phyloP scores from a whole-genome alignment of 53 echinoderm and acorn worm species.

The Henricia sp. region DNA sequence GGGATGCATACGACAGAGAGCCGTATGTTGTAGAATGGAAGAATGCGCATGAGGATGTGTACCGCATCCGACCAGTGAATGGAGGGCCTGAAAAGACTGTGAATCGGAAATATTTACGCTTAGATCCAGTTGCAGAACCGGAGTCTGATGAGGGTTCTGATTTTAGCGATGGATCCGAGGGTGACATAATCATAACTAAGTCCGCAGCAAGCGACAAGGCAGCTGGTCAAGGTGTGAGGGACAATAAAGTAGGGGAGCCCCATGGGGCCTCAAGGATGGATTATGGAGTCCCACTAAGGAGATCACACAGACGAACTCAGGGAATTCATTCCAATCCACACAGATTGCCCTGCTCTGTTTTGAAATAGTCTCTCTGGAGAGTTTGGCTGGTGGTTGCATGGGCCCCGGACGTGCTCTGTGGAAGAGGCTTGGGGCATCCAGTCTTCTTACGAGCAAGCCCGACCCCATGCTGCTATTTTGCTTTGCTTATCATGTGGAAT shows the following conservation, averaged over 20 bases:
- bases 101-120: constrained; percentile 8
- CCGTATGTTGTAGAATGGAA: neutral
- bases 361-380: neutral
- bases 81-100: constrained; percentile 1
- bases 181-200: neutral
- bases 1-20: neutral
- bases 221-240: neutral
- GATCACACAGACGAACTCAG: neutral
- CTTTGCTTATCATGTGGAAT: neutral
- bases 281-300: neutral
- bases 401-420: neutral
- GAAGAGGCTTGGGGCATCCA: constrained; percentile 37
- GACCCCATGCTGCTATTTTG: neutral
- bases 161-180: neutral
- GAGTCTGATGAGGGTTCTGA: neutral
- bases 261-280: neutral
- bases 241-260: constrained; percentile 1
- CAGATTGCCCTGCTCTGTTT: neutral
- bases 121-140: neutral
- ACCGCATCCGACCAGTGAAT: neutral
- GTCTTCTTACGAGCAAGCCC: neutral
- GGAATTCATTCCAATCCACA: constrained; percentile 3
- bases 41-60: constrained; percentile 5
- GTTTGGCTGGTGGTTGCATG: neutral
- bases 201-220: neutral